A percentile compares a stretch with the other conserved stretches of the same genome.
Evolutionary conservation across 1,140 invertebrate genomes (phyloP).

Genomic region (Hypsibius dujardini): DNA sequence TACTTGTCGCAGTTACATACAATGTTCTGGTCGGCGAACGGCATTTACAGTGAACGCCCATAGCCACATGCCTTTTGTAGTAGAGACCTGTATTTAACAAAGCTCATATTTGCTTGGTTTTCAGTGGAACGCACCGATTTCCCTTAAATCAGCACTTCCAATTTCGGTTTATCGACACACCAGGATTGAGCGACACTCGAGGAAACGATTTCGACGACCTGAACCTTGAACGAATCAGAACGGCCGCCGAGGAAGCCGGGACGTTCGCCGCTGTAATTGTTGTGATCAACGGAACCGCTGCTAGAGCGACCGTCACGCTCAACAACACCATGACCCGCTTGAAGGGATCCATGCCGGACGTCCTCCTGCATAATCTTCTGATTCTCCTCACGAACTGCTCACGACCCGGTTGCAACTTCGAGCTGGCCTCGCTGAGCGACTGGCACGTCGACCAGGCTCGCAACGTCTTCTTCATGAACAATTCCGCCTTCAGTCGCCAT

Average conservation of each 20-base stretch:
- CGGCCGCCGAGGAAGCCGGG: neutral
- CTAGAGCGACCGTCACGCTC: neutral
- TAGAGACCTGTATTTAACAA: no score
- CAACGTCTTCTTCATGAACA: neutral
- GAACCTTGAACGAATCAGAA: neutral
- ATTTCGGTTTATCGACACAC: constrained; percentile 20
- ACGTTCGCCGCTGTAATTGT: neutral
- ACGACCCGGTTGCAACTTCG: neutral
- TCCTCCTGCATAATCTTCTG: neutral
- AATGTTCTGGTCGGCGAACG: neutral
- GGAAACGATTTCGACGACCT: neutral
- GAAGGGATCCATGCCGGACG: neutral
- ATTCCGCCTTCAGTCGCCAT: neutral
- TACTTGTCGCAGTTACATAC: neutral
- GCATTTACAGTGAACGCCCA: neutral
- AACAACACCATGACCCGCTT: neutral
- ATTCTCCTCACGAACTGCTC: neutral
- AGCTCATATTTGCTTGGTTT: neutral
- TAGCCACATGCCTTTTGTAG: neutral
- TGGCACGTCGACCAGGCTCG: neutral
- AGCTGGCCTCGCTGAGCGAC: neutral
- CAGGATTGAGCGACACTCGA: neutral
- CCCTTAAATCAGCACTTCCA: neutral
- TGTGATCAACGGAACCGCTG: neutral
- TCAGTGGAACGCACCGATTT: neutral